Evolutionary conservation across 2,113 vertebrate species (phyloP).

Genomic region (Aegithalos caudatus): DNA sequence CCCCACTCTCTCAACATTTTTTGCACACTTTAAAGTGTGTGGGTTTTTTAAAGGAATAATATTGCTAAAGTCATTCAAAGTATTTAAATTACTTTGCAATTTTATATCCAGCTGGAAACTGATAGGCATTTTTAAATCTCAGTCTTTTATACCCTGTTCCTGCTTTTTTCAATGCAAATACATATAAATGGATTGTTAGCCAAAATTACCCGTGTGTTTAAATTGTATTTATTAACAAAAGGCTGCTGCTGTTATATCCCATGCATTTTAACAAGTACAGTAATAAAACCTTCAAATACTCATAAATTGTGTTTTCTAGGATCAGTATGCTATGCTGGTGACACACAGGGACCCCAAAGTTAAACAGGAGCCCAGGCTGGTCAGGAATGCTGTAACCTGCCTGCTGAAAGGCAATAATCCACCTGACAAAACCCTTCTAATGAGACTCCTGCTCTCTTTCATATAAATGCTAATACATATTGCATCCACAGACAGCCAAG

Average conservation of each 20-base stretch:
- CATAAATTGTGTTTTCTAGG: neutral
- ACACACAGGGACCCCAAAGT: neutral
- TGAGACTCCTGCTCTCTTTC: neutral
- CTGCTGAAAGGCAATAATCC: neutral
- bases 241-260: neutral
- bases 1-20: neutral
- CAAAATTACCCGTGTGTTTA: neutral
- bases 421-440: neutral
- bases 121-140: neutral
- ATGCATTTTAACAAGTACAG: neutral
- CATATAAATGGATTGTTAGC: neutral
- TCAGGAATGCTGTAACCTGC: neutral
- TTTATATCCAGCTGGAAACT: neutral
- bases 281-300: neutral
- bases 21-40: neutral
- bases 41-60: neutral
- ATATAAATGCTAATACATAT: neutral
- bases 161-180: neutral
- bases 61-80: neutral
- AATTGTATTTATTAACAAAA: neutral
- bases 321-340: too few species aligned
- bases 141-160: neutral
- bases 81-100: neutral
- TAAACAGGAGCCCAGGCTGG: neutral
- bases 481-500: conserved; percentile 48